Conservation (phyloP, 2,888 invertebrate genomes). For the Cremastobaeus sp. region DNA sequence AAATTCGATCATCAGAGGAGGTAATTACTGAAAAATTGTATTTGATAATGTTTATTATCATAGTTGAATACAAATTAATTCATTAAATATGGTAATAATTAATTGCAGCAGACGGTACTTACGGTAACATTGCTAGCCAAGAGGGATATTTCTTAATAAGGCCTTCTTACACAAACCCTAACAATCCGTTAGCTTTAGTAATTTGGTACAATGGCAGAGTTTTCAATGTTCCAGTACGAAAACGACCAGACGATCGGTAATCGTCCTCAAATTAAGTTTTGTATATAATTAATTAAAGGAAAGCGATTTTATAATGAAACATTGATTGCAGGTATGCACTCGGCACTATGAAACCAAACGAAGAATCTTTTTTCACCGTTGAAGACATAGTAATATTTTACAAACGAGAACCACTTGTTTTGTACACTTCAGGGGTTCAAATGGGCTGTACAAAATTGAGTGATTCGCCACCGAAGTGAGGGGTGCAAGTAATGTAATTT, state of each 20-base stretch:
- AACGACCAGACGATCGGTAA: constrained; percentile 75
- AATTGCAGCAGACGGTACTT: constrained; percentile 66
- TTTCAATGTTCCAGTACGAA: constrained; percentile 77
- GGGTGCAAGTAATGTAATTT: not conserved
- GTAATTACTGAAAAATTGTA: no score
- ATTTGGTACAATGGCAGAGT: constrained; percentile 75
- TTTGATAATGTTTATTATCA: constrained; percentile 12
- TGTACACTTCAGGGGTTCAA: constrained; percentile 72
- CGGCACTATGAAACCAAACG: constrained; percentile 75
- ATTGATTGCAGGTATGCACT: constrained; percentile 72
- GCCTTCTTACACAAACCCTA: constrained; percentile 74
- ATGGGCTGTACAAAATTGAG: constrained; percentile 73
- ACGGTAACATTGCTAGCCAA: constrained; percentile 66
- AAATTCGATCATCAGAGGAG: no score
- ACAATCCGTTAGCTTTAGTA: constrained; percentile 77
- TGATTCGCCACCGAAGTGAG: constrained; percentile 73
- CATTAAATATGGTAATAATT: not conserved
- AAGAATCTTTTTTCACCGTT: constrained; percentile 73
- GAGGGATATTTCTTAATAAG: constrained; percentile 77
- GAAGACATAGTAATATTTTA: constrained; percentile 76
- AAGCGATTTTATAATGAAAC: not conserved
- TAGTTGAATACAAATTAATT: not conserved
- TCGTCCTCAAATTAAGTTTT: not conserved
- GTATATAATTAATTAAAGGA: not conserved
- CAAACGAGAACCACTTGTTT: constrained; percentile 71